Conservation (phyloP, 2,888 invertebrate genomes). For the Actias luna region DNA sequence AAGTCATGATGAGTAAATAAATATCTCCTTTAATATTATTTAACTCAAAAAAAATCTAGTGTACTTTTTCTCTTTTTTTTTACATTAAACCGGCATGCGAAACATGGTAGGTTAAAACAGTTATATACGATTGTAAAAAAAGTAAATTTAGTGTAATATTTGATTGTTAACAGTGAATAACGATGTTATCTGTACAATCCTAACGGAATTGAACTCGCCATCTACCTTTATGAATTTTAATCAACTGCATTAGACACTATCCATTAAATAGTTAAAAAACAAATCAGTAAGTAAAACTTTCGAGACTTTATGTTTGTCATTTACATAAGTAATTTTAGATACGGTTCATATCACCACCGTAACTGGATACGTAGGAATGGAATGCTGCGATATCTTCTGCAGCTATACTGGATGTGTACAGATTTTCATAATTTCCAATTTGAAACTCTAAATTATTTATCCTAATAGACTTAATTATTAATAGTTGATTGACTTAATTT, state of each 20-base stretch:
- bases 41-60: too few species aligned
- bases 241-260: slow-evolving; percentile 8
- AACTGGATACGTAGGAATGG: slow-evolving; percentile 5
- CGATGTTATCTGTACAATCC: background rate
- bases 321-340: slow-evolving; percentile 2
- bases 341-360: background rate
- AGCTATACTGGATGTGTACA: background rate
- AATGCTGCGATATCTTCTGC: background rate
- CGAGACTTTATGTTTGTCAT: slow-evolving; percentile 5
- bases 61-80: too few species aligned
- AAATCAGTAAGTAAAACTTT: slow-evolving; percentile 13
- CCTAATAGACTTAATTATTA: background rate
- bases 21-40: too few species aligned
- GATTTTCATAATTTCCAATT: background rate
- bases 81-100: too few species aligned
- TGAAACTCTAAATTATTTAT: background rate
- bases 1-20: too few species aligned
- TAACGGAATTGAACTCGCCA: background rate
- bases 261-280: slow-evolving; percentile 15
- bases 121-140: background rate
- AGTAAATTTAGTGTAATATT: slow-evolving; percentile 1
- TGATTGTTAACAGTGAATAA: slow-evolving; percentile 7
- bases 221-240: slow-evolving; percentile 18
- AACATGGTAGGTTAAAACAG: slow-evolving; percentile 17
- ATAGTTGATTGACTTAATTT: too few species aligned